These are phyloP conservation scores for Wiebesia pumilae DNA, from an alignment of 1,140 invertebrate genomes.

Conservation along the genomic window DNA sequence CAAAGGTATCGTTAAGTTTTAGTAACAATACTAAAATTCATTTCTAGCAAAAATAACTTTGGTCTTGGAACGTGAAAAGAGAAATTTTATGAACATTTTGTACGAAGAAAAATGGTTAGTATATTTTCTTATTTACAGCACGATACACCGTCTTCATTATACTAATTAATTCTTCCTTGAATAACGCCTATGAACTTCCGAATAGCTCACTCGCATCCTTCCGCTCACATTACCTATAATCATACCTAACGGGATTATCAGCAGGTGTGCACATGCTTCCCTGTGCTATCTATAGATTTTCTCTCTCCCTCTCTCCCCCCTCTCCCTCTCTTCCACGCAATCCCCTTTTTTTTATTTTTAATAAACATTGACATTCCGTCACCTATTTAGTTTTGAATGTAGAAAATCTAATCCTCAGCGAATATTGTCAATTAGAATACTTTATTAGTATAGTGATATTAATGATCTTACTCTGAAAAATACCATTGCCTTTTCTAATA, in stretches of 20 bases:
- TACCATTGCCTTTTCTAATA: too few species aligned
- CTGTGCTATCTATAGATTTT: neutral
- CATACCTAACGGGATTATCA: conserved; percentile 11
- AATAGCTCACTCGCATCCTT: neutral
- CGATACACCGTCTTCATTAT: neutral
- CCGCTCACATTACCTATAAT: conserved; percentile 4
- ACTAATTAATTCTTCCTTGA: conserved; percentile 1
- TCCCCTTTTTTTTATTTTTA: too few species aligned
- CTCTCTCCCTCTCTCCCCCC: neutral
- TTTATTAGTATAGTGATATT: too few species aligned
- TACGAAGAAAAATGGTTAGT: neutral
- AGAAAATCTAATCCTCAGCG: too few species aligned
- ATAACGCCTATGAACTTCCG: neutral
- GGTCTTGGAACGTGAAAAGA: neutral
- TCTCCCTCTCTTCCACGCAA: neutral
- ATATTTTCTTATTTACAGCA: neutral
- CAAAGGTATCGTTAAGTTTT: too few species aligned
- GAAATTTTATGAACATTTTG: neutral
- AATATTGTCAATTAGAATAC: too few species aligned
- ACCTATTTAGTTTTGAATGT: too few species aligned
- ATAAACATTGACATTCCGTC: too few species aligned
- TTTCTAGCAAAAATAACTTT: too few species aligned
- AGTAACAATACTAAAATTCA: too few species aligned
- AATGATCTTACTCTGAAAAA: too few species aligned
- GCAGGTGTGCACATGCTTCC: neutral